Percentiles rank a stretch among this genome's conserved stretches.
These are phyloP conservation scores for Saxidomus purpurata DNA, from an alignment of 1,140 invertebrate genomes.

Conservation along the genomic window DNA sequence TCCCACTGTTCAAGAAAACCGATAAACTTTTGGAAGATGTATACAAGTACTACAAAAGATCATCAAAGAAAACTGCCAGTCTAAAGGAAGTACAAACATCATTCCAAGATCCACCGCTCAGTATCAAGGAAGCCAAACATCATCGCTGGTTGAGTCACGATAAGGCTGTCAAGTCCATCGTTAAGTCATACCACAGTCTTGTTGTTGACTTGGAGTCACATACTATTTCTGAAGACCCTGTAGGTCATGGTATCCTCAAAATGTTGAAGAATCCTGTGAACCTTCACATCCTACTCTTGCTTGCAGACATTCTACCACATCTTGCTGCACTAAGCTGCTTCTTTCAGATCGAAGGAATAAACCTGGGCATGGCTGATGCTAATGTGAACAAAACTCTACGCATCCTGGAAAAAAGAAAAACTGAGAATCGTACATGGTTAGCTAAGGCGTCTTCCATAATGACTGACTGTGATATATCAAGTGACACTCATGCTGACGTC, in stretches of 20 bases:
- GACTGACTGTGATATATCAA: neutral
- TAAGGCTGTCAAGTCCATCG: too few species aligned
- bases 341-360: too few species aligned
- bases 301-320: neutral
- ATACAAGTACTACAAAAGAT: constrained; percentile 1
- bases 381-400: neutral
- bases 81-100: constrained; percentile 7
- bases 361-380: too few species aligned
- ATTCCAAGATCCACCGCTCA: neutral
- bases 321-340: too few species aligned
- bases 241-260: constrained; percentile 7
- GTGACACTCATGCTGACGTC: neutral
- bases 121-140: neutral
- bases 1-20: neutral
- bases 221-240: too few species aligned
- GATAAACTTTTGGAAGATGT: neutral
- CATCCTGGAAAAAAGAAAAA: neutral
- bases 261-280: neutral
- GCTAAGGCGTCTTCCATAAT: neutral
- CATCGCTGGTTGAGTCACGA: too few species aligned
- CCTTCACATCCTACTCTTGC: neutral
- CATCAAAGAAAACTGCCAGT: constrained; percentile 1
- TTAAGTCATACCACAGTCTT: neutral
- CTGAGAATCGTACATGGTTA: neutral
- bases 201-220: neutral